Evolutionary conservation across 2,888 invertebrate species (phyloP), one percentile per base, ranked within the genome.

Genomic region (Melanchra persicariae): DNA sequence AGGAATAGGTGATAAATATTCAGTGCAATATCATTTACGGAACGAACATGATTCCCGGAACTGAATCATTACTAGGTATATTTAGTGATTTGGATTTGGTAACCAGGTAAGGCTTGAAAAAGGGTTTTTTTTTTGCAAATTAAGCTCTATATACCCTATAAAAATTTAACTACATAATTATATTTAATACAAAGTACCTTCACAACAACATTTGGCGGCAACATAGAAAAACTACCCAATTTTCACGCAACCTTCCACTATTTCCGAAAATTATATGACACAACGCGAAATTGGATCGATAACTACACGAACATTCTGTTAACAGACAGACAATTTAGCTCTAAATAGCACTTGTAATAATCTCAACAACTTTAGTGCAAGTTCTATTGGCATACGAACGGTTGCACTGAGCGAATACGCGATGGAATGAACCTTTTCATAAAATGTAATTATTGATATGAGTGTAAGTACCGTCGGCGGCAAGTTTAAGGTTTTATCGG

Each of bases 401-500:
- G 37, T 43, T 45, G 19, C 30, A 47, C 26, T 10, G 24, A 17
- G n/a, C 26, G 37, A 51, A 43, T 26, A 43, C 54, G 54, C 64
- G 59, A 59, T 37, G 43, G 58, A 64, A 63, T 77, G 22, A 58
- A 54, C 26, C 43, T 79, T 64, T 60, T 49, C 49, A 60, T 15
- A 45, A 47, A 69, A 69, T 68, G 15, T 51, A 12, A 40, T 52
- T 34, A 49, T 40, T 40, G 52, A 43, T 47, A n/a, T 17, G 12
- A 51, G 22, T 43, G 57, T 67, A n/a, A 61, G 61, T 67, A 49
- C 61, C 6, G 40, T 19, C 47, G 57, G 47, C 40, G 26, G 6
- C 22, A 67, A 72, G 65, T 78, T 73, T 70, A 59, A 72, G 45
- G 70, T 67, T 75, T 68, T 73, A 57, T 75, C 65, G 74, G 57